A percentile compares a stretch with the other conserved stretches of the same genome.
These are phyloP conservation scores for Anthoscopus minutus DNA, from an alignment of 2,113 vertebrate genomes.

Conservation along the genomic window DNA sequence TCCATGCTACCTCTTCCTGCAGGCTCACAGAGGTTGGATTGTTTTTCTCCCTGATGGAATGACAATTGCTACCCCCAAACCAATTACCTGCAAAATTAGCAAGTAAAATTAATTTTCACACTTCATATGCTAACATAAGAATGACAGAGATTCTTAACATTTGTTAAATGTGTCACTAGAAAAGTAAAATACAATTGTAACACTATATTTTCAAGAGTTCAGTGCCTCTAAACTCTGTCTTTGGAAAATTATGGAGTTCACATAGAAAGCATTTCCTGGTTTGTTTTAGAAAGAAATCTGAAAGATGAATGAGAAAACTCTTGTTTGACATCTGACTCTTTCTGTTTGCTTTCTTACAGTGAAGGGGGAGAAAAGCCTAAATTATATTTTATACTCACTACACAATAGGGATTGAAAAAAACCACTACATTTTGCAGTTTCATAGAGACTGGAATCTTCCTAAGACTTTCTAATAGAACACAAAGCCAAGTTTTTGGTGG, in stretches of 20 bases:
- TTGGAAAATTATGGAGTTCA: neutral
- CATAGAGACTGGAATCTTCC: neutral
- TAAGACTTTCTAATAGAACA: neutral
- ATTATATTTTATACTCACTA: neutral
- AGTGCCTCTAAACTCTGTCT: neutral
- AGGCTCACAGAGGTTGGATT: neutral
- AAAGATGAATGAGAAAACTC: neutral
- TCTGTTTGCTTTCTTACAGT: neutral
- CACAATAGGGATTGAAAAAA: neutral
- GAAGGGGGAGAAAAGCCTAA: accelerated
- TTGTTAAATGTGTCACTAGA: conserved; percentile 14
- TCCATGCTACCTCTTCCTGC: neutral
- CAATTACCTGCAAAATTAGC: conserved; percentile 55
- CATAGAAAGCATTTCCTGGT: neutral
- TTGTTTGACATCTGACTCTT: neutral
- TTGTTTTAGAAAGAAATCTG: neutral
- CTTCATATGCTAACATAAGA: conserved; percentile 17
- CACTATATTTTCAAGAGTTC: neutral
- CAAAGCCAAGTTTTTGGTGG: neutral
- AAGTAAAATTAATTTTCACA: conserved; percentile 62
- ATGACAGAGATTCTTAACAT: conserved; percentile 17
- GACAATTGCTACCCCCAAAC: conserved; percentile 25
- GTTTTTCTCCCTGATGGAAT: neutral
- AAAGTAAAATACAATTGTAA: neutral
- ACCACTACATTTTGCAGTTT: neutral